phyloP scores from a whole-genome alignment of 1,140 invertebrate genomes.

The Idris sp. region DNA sequence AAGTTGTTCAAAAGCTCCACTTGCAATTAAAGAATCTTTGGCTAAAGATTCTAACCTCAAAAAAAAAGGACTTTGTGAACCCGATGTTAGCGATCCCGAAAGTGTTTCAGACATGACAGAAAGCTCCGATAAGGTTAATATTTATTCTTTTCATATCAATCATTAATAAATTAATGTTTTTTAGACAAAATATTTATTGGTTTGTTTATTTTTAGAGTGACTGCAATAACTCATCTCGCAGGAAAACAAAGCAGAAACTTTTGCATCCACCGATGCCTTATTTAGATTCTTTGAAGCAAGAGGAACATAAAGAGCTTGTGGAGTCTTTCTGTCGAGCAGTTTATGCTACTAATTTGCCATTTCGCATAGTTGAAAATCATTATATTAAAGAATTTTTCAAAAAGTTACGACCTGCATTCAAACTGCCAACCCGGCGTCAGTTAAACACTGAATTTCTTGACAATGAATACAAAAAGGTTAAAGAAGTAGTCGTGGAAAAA shows the following conservation, averaged over 20 bases:
- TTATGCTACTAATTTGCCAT: conserved; percentile 24
- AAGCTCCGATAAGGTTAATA: not conserved
- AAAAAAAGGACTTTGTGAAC: not conserved
- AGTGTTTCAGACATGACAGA: not conserved
- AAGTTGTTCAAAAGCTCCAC: not conserved
- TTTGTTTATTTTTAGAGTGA: too few relatives aligned
- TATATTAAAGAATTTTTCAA: conserved; percentile 41
- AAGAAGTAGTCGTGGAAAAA: conserved; percentile 21
- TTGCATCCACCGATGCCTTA: not conserved
- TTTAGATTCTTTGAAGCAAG: conserved; percentile 5
- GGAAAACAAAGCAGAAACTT: not conserved
- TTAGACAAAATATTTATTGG: too few relatives aligned
- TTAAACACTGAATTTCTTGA: conserved; percentile 25
- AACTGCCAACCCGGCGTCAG: conserved; percentile 17
- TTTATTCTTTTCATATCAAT: too few relatives aligned
- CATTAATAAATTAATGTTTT: too few relatives aligned
- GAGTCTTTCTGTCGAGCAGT: conserved; percentile 25
- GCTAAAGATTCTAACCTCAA: conserved; percentile 7
- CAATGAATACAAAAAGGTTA: conserved; percentile 13
- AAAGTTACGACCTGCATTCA: conserved; percentile 15
- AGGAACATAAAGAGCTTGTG: conserved; percentile 4
- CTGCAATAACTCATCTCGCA: not conserved
- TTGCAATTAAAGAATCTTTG: conserved; percentile 12
- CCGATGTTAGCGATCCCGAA: too few relatives aligned
- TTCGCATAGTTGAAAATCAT: conserved; percentile 25